phyloP scores from a whole-genome alignment of 2,113 vertebrate genomes.

The Eulacestoma nigropectus region DNA sequence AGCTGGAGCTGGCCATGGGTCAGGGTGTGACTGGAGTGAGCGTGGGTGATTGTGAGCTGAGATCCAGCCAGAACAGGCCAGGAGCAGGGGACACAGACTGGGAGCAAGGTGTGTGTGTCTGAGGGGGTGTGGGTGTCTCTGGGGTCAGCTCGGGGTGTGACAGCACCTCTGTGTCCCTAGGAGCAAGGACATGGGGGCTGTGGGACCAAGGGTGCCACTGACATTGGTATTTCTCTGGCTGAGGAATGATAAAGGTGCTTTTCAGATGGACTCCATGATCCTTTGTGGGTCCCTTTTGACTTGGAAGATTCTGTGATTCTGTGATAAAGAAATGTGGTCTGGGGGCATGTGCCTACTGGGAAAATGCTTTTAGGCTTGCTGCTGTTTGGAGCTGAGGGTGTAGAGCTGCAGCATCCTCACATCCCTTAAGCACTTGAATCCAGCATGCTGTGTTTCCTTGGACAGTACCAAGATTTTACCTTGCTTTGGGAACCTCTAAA shows the following conservation, averaged over 20 bases:
- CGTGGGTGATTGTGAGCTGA: accelerated
- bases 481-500: neutral
- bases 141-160: neutral
- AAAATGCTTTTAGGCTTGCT: neutral
- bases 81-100: neutral
- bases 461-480: neutral
- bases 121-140: neutral
- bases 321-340: accelerated
- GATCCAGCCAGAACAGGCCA: neutral
- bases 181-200: neutral
- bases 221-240: neutral
- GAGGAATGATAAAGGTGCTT: neutral
- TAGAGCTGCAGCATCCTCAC: neutral
- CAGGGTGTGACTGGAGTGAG: accelerated
- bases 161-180: neutral
- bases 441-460: neutral
- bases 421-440: neutral
- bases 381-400: accelerated
- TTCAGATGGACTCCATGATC: neutral
- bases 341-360: neutral
- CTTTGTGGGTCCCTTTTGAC: no score
- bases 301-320: accelerated
- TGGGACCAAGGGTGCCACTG: neutral
- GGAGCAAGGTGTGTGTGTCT: neutral
- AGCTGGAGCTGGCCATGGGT: neutral